phyloP scores from a whole-genome alignment of 1,140 invertebrate genomes.

The Cherax quadricarinatus region DNA sequence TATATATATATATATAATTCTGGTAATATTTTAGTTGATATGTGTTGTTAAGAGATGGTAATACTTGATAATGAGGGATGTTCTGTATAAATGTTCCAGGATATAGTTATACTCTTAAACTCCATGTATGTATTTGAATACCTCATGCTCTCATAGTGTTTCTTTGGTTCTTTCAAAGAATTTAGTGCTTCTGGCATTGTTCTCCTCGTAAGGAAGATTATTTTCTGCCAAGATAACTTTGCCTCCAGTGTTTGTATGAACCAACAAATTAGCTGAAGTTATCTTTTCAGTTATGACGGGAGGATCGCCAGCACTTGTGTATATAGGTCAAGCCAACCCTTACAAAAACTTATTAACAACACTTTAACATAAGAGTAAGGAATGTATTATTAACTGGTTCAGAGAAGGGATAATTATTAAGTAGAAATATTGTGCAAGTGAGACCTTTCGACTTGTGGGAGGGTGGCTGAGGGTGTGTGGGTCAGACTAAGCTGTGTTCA shows the following conservation, averaged over 20 bases:
- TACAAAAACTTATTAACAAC: constrained; percentile 39
- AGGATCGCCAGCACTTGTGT: neutral
- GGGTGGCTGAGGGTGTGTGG: neutral
- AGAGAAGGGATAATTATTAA: constrained; percentile 25
- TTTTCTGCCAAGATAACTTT: neutral
- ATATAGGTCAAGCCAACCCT: constrained; percentile 20
- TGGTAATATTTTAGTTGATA: neutral
- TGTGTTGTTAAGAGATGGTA: neutral
- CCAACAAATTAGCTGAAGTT: neutral
- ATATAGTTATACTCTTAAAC: no score
- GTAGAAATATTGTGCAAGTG: constrained; percentile 40
- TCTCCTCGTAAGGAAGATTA: neutral
- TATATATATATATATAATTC: neutral
- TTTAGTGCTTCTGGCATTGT: neutral
- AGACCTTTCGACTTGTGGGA: constrained; percentile 5
- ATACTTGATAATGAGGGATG: neutral
- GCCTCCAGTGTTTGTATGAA: neutral
- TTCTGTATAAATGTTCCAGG: neutral
- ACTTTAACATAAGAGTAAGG: constrained; percentile 42
- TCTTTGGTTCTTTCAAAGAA: no score
- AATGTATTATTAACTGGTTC: constrained; percentile 40
- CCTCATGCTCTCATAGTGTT: no score
- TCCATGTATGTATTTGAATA: no score
- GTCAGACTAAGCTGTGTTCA: neutral
- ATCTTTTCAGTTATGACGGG: neutral